These are phyloP conservation scores for Rhinolophus ferrumequinum DNA, from an alignment of 2,113 vertebrate genomes.

Conservation along the genomic window DNA sequence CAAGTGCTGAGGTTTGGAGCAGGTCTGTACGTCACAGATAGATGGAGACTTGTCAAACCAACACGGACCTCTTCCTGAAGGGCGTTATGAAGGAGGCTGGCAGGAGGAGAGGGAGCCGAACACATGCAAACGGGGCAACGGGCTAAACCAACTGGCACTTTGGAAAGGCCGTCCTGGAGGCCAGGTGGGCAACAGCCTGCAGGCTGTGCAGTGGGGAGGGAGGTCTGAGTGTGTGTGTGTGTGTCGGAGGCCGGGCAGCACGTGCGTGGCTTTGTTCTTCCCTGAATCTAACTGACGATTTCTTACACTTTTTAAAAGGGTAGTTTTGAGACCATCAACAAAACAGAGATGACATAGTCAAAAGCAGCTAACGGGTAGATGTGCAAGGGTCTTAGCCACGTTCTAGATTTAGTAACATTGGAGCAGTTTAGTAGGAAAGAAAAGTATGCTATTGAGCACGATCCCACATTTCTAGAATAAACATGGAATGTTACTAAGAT, in stretches of 20 bases:
- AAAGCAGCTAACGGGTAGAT: background rate
- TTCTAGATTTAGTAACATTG: background rate
- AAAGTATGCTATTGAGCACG: background rate
- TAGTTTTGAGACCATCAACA: background rate
- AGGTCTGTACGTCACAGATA: background rate
- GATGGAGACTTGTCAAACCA: background rate
- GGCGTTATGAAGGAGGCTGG: accelerated
- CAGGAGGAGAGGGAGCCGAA: background rate
- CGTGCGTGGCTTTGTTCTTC: background rate
- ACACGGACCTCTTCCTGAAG: background rate
- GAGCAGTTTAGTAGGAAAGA: background rate
- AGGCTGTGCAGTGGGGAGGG: background rate
- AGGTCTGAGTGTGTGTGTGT: background rate
- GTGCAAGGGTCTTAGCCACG: background rate
- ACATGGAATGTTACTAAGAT: background rate
- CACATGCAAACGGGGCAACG: too few species aligned
- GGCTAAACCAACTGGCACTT: background rate
- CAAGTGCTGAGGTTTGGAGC: background rate
- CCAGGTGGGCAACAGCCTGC: too few species aligned
- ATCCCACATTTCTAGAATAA: background rate
- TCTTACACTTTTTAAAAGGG: background rate
- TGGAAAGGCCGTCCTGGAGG: background rate
- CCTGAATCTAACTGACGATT: background rate
- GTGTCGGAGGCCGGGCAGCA: background rate
- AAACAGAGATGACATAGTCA: background rate